Base-by-base conservation (phyloP, 2,888 invertebrate species). In the Hypsopygia costalis region DNA sequence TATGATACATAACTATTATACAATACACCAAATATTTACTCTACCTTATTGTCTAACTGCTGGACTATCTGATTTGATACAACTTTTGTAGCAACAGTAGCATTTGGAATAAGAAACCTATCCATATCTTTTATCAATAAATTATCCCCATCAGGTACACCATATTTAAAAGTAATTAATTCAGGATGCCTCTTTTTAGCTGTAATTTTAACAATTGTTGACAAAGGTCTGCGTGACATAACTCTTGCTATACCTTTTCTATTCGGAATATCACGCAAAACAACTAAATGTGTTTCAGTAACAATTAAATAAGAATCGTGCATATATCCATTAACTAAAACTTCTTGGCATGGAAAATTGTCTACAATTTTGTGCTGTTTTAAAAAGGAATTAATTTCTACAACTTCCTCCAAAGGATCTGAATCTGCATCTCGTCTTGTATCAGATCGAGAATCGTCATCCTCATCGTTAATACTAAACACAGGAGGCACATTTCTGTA, bases 121-220 rank as follows among this genome's bases (percentile, higher is more conserved):
- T 97, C 97, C 94, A 97, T 95, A 74, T 97, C 97, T 59, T 87
- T 95, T 44, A 97, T 95, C 44, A 94, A 89, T 27, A 96, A 86
- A 31, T 92, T 92, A 60, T 95, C 94, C 34, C 94, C 95, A 69
- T 95, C 94, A 1, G 94, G 94, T 41, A 93, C 91, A 3, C 98
- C 98, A 74, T 98, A 98, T 75, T 98, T 97, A 77, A 99, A 98
- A 0, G 99, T 99, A 48, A 99, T 98, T 58, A 99, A 89, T 81
- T 99, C 97, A 0, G 98, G 98, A 73, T 97, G 95, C 41, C 95
- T 93, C 75, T 98, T 98, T 74, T 98, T 97, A 7, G 98, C 98
- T 0, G 99, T 99, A 47, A 99, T 99, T 89, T 97, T 98, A 6
- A 98, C 96, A 58, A 99, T 97, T 36, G 96, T 95, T 1, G 96